Evolutionary conservation across 2,797 vertebrate genomes (phyloP).

Genomic region (Prunella strophiata): DNA sequence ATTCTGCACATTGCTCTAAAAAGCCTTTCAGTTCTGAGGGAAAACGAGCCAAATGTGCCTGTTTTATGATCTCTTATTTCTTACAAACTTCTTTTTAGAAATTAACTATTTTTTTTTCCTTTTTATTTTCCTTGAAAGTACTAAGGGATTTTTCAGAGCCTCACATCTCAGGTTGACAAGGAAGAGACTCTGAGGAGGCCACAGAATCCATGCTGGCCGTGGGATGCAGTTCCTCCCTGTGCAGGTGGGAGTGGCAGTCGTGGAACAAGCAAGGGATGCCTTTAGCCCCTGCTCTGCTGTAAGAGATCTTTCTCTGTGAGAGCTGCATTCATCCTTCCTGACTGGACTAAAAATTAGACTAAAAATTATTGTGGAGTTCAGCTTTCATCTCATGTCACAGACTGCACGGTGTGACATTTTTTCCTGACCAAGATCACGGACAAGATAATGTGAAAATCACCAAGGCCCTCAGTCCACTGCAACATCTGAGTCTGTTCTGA

Average conservation of each 20-base stretch:
- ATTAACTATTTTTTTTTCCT: accelerated
- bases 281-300: background rate
- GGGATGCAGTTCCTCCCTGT: background rate
- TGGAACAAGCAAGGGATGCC: background rate
- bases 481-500: background rate
- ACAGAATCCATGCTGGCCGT: accelerated
- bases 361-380: background rate
- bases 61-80: background rate
- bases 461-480: background rate
- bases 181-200: background rate
- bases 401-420: background rate
- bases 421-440: background rate
- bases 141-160: background rate
- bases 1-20: background rate
- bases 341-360: background rate
- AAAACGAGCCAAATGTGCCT: background rate
- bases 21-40: background rate
- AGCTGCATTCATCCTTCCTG: background rate
- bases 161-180: background rate
- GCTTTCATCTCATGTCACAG: background rate
- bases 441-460: background rate
- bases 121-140: background rate
- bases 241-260: background rate
- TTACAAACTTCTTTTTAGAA: background rate
- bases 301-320: background rate